A percentile compares a stretch with the other conserved stretches of the same genome.
These are phyloP conservation scores for Polydesmus complanatus DNA, from an alignment of 2,888 invertebrate species.

Conservation along the genomic window DNA sequence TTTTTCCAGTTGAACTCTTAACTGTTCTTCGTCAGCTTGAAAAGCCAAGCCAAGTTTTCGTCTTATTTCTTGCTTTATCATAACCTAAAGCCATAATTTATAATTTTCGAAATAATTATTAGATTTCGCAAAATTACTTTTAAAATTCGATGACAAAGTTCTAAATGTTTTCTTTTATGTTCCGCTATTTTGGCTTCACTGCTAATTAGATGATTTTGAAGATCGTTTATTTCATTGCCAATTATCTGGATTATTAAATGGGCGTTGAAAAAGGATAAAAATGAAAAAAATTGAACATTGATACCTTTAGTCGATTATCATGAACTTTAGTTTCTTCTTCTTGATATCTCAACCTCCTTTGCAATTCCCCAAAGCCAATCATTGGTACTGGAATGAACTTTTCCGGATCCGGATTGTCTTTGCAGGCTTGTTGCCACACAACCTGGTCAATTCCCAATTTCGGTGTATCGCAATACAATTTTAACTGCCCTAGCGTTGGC, in stretches of 20 bases:
- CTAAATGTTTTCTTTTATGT: conserved; percentile 61
- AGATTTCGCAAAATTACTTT: conserved; percentile 43
- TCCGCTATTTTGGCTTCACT: conserved; percentile 60
- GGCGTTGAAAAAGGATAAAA: too few relatives aligned
- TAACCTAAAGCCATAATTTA: conserved; percentile 42
- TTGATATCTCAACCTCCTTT: conserved; percentile 61
- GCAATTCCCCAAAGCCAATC: conserved; percentile 61
- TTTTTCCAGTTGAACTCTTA: conserved; percentile 73
- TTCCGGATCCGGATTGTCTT: conserved; percentile 84
- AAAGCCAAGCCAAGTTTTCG: conserved; percentile 77
- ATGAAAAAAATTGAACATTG: too few relatives aligned
- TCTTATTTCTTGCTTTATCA: conserved; percentile 72
- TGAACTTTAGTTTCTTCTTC: conserved; percentile 68
- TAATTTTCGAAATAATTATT: background rate
- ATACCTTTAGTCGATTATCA: conserved; percentile 61
- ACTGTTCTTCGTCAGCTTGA: conserved; percentile 76
- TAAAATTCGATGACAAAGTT: conserved; percentile 67
- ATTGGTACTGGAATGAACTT: conserved; percentile 86
- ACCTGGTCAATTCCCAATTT: conserved; percentile 81
- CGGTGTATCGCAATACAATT: conserved; percentile 79
- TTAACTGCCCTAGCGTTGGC: conserved; percentile 61
- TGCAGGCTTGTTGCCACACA: conserved; percentile 90
- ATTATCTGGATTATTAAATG: too few relatives aligned
- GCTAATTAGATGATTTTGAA: conserved; percentile 5
- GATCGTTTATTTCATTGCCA: background rate